A percentile compares a stretch with the other conserved stretches of the same genome.
These are phyloP conservation scores for Hylomyscus alleni DNA, from an alignment of 2,797 vertebrate genomes.

Conservation along the genomic window DNA sequence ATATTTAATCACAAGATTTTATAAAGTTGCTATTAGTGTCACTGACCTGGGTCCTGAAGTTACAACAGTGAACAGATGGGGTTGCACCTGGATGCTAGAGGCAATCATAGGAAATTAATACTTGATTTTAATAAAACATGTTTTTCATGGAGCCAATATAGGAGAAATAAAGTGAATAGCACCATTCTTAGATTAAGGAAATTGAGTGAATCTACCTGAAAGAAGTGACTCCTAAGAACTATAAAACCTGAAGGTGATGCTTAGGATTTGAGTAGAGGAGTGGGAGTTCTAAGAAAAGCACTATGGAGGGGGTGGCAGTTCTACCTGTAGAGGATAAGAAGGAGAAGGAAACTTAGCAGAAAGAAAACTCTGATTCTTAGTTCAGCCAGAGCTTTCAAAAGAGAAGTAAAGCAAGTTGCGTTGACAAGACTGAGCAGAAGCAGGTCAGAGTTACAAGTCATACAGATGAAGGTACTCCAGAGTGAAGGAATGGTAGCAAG, in stretches of 20 bases:
- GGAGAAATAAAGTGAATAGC: neutral
- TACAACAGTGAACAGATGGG: neutral
- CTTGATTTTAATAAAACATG: neutral
- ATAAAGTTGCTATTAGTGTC: neutral
- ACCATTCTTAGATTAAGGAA: neutral
- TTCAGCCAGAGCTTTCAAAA: neutral
- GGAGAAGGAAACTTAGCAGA: neutral
- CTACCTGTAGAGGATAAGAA: neutral
- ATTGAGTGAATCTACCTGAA: neutral
- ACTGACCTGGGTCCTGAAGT: neutral
- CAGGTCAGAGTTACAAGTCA: neutral
- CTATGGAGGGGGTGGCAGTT: neutral
- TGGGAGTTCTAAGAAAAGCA: neutral
- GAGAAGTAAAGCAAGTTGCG: too few species aligned
- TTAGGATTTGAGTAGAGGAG: neutral
- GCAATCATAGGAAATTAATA: neutral
- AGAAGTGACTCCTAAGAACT: neutral
- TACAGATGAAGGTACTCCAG: accelerated
- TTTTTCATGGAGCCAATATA: accelerated
- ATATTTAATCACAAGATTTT: neutral
- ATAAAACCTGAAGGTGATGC: neutral
- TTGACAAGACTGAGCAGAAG: neutral
- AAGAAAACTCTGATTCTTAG: neutral
- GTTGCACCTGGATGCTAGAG: too few species aligned
- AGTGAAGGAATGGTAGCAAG: too few species aligned